Percentiles rank a stretch among this genome's conserved stretches.
Conservation (phyloP, 2,113 vertebrate genomes). For the Sphaerodactylus townsendi region DNA sequence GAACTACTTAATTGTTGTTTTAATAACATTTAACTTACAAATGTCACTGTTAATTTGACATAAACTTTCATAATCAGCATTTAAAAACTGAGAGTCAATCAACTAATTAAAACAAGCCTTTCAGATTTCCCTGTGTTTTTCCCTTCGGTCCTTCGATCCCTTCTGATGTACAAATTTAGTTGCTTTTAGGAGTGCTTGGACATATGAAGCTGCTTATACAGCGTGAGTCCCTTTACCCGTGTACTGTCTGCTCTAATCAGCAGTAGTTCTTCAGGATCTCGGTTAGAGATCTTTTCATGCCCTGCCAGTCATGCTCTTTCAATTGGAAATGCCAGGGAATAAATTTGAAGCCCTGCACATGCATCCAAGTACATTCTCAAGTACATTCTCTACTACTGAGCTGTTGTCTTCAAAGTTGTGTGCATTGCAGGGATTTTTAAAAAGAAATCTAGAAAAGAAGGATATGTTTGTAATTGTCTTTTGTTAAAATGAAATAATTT, state of each 20-base stretch:
- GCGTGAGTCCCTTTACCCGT: neutral
- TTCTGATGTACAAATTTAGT: slow-evolving; percentile 8
- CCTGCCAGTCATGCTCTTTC: neutral
- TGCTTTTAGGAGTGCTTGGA: neutral
- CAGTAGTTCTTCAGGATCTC: neutral
- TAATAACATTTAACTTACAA: slow-evolving; percentile 8
- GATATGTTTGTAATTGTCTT: slow-evolving; percentile 49
- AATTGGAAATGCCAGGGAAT: neutral
- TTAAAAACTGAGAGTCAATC: neutral
- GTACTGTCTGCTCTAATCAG: neutral
- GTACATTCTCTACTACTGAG: neutral
- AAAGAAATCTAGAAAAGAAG: slow-evolving; percentile 21
- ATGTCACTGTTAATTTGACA: slow-evolving; percentile 18
- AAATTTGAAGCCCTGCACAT: neutral
- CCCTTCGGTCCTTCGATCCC: no score
- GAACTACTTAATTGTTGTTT: slow-evolving; percentile 22
- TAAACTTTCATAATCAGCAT: slow-evolving; percentile 22
- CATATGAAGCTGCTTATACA: neutral
- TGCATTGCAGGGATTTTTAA: neutral
- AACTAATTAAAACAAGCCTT: slow-evolving; percentile 6
- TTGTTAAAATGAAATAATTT: slow-evolving; percentile 58
- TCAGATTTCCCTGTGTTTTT: neutral
- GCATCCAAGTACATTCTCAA: neutral
- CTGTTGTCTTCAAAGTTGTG: slow-evolving; percentile 27
- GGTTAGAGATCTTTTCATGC: neutral